Evolutionary conservation across 2,888 invertebrate species (phyloP), one percentile per base, ranked within the genome.

Genomic region (Dioctria linearis): DNA sequence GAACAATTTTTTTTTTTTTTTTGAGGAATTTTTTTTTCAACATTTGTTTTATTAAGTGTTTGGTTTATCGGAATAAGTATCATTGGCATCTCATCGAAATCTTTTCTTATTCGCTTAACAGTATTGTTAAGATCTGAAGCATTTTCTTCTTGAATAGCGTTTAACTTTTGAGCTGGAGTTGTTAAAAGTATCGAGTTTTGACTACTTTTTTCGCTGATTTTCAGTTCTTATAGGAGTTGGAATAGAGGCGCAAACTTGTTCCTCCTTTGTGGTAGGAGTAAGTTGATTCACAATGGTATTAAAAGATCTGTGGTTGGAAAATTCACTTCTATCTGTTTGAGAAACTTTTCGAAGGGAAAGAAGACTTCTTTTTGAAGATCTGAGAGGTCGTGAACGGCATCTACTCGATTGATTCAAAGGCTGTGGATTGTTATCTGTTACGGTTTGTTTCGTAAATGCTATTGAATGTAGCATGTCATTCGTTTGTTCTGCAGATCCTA

Each of bases 1-100:
- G 25, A 25, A 2, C 25, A 25, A 25, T 25, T 25, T 25, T 25
- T n/a, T 11, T 54, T 46, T 8, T 4, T n/a, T 25, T 25, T 25
- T 25, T 25, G 25, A 25, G 25, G 25, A 25, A 1, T 25, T 25
- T 25, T 25, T 0, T 25, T 25, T 25, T 25, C 25, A 25, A 25
- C 25, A 13, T 8, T n/a, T 49, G 49, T 37, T 51, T 46, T 49
- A 25, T 4, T 51, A n/a, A 69, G 49, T 37, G 11, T 69, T 51
- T 69, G 69, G 49, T 37, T 69, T 37, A 69, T 69, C 9, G 69
- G 69, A 39, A 69, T 69, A 11, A 46, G 37, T 13, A 69, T 37
- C 8, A 69, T 3, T 2, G 51, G 69, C 11, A 13, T 42, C n/a
- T 66, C 11, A 43, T 11, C 5, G 2, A 66, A 5, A 3, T n/a